phyloP scores from a whole-genome alignment of 2,888 invertebrate genomes.

The Tachina fera region DNA sequence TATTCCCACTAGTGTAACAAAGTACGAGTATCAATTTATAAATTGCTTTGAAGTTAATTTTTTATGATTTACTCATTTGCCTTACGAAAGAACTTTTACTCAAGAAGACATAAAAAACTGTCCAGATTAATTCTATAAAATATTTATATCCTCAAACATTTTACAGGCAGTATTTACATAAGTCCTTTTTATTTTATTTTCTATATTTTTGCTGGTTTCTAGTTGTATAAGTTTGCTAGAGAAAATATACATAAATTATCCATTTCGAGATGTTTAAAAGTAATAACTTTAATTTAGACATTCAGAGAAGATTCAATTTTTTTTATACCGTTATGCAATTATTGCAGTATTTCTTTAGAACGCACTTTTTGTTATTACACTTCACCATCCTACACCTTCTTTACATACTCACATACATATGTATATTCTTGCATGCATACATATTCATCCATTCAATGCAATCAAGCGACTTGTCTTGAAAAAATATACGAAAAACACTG shows the following conservation, averaged over 20 bases:
- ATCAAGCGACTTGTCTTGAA: too few relatives aligned
- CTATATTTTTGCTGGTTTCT: not conserved
- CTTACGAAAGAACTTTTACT: not conserved
- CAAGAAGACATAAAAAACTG: not conserved
- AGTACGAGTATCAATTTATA: too few relatives aligned
- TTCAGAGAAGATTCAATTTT: not conserved
- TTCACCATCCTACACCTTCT: not conserved
- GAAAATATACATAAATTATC: not conserved
- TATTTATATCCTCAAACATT: not conserved
- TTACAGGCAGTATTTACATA: not conserved
- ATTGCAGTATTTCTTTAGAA: not conserved
- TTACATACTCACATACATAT: not conserved
- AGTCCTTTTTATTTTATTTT: not conserved
- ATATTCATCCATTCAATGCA: too few relatives aligned
- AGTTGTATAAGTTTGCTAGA: not conserved
- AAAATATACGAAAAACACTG: too few relatives aligned
- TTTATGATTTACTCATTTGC: not conserved
- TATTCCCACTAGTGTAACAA: too few relatives aligned
- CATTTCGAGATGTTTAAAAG: not conserved
- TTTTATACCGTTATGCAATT: not conserved
- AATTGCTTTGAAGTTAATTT: too few relatives aligned
- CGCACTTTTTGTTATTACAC: not conserved
- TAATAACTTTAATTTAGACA: conserved; percentile 9
- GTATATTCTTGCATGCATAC: not conserved
- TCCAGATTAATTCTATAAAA: not conserved